phyloP scores from a whole-genome alignment of 1,140 invertebrate genomes.

The Neelides sp. region DNA sequence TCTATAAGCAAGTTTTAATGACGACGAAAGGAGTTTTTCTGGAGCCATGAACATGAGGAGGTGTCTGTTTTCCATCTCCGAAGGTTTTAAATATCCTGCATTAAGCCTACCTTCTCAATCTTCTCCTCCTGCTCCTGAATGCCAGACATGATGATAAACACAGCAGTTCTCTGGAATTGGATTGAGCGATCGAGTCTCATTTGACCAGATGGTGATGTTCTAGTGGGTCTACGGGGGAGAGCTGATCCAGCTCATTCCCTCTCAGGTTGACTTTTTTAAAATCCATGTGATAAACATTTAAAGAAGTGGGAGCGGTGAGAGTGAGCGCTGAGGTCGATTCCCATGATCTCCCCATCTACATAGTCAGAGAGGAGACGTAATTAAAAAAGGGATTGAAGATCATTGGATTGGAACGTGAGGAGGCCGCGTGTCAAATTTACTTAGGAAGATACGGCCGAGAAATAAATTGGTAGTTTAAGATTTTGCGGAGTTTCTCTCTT shows the following conservation, averaged over 20 bases:
- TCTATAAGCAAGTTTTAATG: no score
- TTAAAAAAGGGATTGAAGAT: no score
- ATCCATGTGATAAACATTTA: constrained; percentile 23
- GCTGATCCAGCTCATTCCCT: no score
- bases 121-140: constrained; percentile 1
- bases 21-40: neutral
- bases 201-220: neutral
- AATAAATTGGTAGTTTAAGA: no score
- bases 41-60: constrained; percentile 8
- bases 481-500: no score
- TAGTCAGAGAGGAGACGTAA: no score
- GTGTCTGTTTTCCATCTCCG: constrained; percentile 27
- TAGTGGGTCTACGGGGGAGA: no score
- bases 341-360: constrained; percentile 13
- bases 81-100: constrained; percentile 21
- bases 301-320: constrained; percentile 20
- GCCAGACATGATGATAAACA: constrained; percentile 12
- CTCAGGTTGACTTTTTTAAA: constrained; percentile 2
- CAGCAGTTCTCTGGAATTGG: constrained; percentile 6
- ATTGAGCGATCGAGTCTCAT: neutral
- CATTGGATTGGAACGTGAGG: no score
- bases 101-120: no score
- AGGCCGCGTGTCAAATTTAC: no score
- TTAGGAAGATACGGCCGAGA: no score
- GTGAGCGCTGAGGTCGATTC: constrained; percentile 16